A percentile compares a stretch with the other conserved stretches of the same genome.
phyloP scores from a whole-genome alignment of 1,140 invertebrate species.

The Drosophila pruinosa region DNA sequence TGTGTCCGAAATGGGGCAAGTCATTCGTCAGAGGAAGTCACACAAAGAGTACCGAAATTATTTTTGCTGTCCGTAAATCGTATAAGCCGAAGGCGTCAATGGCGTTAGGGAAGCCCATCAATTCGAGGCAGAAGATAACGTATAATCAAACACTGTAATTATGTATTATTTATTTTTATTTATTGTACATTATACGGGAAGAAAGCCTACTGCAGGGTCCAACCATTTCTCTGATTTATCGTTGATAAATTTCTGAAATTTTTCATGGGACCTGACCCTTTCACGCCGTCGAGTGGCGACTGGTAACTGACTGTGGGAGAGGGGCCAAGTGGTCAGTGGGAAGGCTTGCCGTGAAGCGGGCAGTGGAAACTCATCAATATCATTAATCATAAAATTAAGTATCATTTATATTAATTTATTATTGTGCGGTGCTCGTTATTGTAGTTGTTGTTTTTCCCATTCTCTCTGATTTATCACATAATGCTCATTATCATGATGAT shows the following conservation, averaged over 20 bases:
- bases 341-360: conserved; percentile 30
- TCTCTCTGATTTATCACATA: conserved; percentile 70
- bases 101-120: conserved; percentile 41
- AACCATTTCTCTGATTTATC: conserved; percentile 67
- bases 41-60: conserved; percentile 10
- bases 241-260: conserved; percentile 78
- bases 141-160: conserved; percentile 76
- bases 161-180: conserved; percentile 78
- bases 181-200: conserved; percentile 61
- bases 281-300: background rate
- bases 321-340: conserved; percentile 17
- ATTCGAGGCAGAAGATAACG: conserved; percentile 6
- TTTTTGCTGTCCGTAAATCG: conserved; percentile 4
- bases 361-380: conserved; percentile 74
- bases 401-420: conserved; percentile 82
- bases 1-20: conserved; percentile 42
- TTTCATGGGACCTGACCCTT: conserved; percentile 56
- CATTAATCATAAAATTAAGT: conserved; percentile 82
- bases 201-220: conserved; percentile 9
- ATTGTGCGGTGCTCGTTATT: conserved; percentile 70
- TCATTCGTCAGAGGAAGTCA: conserved; percentile 62
- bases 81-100: conserved; percentile 50
- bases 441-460: conserved; percentile 1
- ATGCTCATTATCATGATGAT: conserved; percentile 77
- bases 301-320: background rate